A percentile compares a stretch with the other conserved stretches of the same genome.
These are phyloP conservation scores for Genyomyrus donnyi DNA, from an alignment of 2,113 vertebrate genomes.

Conservation along the genomic window DNA sequence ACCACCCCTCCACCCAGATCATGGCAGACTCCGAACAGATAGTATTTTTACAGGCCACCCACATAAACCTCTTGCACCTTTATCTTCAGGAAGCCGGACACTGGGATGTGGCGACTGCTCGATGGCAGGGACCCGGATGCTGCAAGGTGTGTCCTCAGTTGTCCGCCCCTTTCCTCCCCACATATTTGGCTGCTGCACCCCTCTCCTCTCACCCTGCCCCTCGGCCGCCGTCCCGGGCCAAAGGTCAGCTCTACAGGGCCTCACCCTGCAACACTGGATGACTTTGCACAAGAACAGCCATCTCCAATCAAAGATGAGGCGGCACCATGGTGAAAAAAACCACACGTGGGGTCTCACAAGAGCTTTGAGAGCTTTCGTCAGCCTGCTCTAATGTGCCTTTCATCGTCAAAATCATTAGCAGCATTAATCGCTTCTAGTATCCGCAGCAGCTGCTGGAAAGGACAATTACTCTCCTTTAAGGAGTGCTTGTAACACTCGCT, in stretches of 20 bases:
- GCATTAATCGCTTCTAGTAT: background rate
- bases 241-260: background rate
- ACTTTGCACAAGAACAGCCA: background rate
- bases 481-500: background rate
- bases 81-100: slow-evolving; percentile 47
- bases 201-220: background rate
- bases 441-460: background rate
- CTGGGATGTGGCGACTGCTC: slow-evolving; percentile 20
- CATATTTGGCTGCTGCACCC: background rate
- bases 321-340: background rate
- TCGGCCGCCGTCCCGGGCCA: background rate
- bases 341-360: background rate
- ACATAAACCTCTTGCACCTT: slow-evolving; percentile 34
- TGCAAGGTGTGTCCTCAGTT: background rate
- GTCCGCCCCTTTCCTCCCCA: background rate
- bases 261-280: background rate
- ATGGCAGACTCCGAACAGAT: slow-evolving; percentile 21
- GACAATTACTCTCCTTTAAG: slow-evolving; percentile 10
- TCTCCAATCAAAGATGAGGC: slow-evolving; percentile 15
- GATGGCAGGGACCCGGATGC: slow-evolving; percentile 22
- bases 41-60: slow-evolving; percentile 28
- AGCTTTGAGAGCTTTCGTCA: background rate
- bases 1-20: background rate
- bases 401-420: slow-evolving; percentile 3
- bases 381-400: background rate